Evolutionary conservation across 2,113 vertebrate species (phyloP), one percentile per base, ranked within the genome.

Genomic region (Lepisosteus oculatus): DNA sequence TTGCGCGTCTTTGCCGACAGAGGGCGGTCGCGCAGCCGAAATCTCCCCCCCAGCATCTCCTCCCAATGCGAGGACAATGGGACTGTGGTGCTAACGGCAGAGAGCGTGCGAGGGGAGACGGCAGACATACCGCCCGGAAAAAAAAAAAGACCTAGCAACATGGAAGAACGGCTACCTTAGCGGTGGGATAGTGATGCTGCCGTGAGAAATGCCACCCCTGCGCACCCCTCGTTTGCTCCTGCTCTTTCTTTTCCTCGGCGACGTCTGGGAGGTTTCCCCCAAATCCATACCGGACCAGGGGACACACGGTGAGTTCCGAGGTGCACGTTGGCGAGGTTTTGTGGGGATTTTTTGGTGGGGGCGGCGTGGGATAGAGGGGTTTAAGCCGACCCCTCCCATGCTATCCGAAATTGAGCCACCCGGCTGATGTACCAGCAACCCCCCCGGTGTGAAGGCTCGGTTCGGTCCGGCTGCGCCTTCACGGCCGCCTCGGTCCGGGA

Each of bases 191-290:
- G 80, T 80, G 80, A 82, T 77, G 73, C 72, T n/a, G 77, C 77
- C 66, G 65, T 77, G 69, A 84, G 70, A 29, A 75, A 84, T 84
- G 82, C 68, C 73, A 76, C 65, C 73, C 43, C 73, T 65, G 65
- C 76, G 43, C 69, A 45, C 43, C 55, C 72, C 63, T 61, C 73
- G 71, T 69, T 70, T 55, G 43, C 72, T 79, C 44, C 67, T 72
- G 8, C 71, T 79, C 43, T 68, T 77, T 29, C 64, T 81, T 44
- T 67, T 78, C 69, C 59, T 77, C 59, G 65, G 57, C 65, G 61
- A 41, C 61, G 65, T 71, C 54, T 70, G 75, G 65, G 72, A 67
- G 69, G 63, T 73, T 59, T 68, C 71, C 3, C 65, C 75, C 13
- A 79, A 77, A 76, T 79, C 80, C 61, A 64, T 74, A 11, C 41